Conservation (phyloP, 2,888 invertebrate genomes). For the Thymelicus acteon region DNA sequence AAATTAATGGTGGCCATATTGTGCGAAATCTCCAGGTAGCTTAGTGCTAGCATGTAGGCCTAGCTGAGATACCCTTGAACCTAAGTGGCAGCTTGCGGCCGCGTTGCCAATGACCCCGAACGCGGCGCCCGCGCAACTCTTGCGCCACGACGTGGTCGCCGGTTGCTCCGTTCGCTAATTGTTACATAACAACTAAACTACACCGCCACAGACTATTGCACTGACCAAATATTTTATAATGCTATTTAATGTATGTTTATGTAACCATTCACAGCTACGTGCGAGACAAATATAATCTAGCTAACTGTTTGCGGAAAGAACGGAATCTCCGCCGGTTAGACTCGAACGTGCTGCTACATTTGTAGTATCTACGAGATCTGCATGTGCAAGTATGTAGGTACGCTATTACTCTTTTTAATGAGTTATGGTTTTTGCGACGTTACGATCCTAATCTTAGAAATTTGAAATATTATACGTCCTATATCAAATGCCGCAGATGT, state of each 20-base stretch:
- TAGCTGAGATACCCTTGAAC: conserved; percentile 81
- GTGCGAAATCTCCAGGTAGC: conserved; percentile 1
- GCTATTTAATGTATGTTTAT: conserved; percentile 37
- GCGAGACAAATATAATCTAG: conserved; percentile 36
- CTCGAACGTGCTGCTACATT: conserved; percentile 21
- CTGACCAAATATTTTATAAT: conserved; percentile 61
- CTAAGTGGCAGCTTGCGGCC: conserved; percentile 84
- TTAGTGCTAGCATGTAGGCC: conserved; percentile 65
- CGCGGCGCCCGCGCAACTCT: conserved; percentile 78
- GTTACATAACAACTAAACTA: conserved; percentile 68
- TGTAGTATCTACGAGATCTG: conserved; percentile 34
- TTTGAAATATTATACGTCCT: conserved; percentile 2
- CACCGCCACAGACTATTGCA: conserved; percentile 57
- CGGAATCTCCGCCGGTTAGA: conserved; percentile 23
- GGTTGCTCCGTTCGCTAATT: conserved; percentile 70
- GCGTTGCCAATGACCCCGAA: conserved; percentile 86
- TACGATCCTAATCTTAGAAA: conserved; percentile 17
- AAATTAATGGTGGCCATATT: not conserved
- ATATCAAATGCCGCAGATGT: conserved; percentile 21
- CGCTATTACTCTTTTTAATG: conserved; percentile 25
- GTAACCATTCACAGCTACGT: conserved; percentile 34
- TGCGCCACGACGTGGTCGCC: conserved; percentile 46
- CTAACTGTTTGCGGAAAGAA: conserved; percentile 40
- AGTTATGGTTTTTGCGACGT: conserved; percentile 10
- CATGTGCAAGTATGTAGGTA: conserved; percentile 26